These are phyloP conservation scores for Limenitis camilla DNA, from an alignment of 2,888 invertebrate species.

Conservation along the genomic window DNA sequence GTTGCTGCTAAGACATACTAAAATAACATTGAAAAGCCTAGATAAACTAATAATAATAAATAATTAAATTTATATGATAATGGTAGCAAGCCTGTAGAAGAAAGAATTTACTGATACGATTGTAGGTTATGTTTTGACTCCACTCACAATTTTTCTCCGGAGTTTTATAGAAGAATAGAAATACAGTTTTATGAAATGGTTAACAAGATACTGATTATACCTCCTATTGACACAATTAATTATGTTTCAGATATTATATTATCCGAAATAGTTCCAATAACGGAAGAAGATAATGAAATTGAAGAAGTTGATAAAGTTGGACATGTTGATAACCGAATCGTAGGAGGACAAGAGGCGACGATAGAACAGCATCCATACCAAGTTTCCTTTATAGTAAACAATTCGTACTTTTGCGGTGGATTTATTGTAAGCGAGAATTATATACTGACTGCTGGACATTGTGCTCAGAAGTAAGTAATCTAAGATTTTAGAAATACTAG, in stretches of 20 bases:
- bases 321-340: conserved; percentile 44
- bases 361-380: conserved; percentile 61
- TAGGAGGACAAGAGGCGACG: conserved; percentile 54
- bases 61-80: too few species aligned
- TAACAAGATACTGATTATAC: too few species aligned
- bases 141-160: too few species aligned
- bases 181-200: too few species aligned
- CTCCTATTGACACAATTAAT: too few species aligned
- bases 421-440: conserved; percentile 59
- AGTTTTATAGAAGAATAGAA: too few species aligned
- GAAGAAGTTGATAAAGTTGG: conserved; percentile 1
- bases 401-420: conserved; percentile 64
- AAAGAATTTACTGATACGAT: too few species aligned
- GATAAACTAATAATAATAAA: too few species aligned
- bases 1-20: too few species aligned
- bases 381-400: conserved; percentile 58
- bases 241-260: conserved; percentile 23
- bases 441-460: conserved; percentile 68
- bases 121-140: too few species aligned
- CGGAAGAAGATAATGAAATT: neutral
- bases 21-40: too few species aligned
- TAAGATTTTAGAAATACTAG: neutral
- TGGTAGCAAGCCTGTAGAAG: too few species aligned
- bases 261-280: conserved; percentile 25
- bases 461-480: conserved; percentile 54